These are phyloP conservation scores for Parazoanthus darwini DNA, from an alignment of 92 coral and sea anemone genomes.

Conservation along the genomic window DNA sequence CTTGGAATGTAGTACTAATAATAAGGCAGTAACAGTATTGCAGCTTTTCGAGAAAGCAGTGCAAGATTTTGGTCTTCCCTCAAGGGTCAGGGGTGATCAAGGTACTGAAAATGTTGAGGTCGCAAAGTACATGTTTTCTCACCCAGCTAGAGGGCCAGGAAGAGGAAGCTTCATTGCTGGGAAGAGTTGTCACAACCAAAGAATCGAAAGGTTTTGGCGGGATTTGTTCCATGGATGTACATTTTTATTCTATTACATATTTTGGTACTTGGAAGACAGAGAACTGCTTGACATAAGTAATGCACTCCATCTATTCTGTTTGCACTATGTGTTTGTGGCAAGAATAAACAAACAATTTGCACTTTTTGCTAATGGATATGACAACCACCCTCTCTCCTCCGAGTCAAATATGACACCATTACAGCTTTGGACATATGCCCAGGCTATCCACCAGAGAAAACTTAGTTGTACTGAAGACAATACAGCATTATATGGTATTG, in stretches of 20 bases:
- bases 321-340: conserved; percentile 55
- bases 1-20: conserved; percentile 50
- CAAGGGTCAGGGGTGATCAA: conserved; percentile 61
- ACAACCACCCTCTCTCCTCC: conserved; percentile 64
- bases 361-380: conserved; percentile 61
- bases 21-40: conserved; percentile 56
- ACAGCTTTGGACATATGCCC: conserved; percentile 77
- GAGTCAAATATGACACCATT: conserved; percentile 64
- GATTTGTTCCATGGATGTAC: conserved; percentile 67
- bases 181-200: conserved; percentile 48
- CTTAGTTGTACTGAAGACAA: background rate
- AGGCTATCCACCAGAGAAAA: background rate
- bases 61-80: conserved; percentile 50
- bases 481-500: background rate
- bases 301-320: conserved; percentile 60
- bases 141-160: conserved; percentile 54
- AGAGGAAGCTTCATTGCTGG: conserved; percentile 62
- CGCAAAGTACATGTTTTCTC: conserved; percentile 53
- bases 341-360: conserved; percentile 54
- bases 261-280: conserved; percentile 55
- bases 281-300: conserved; percentile 57
- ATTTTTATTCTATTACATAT: conserved; percentile 58
- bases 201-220: conserved; percentile 60
- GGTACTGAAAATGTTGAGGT: conserved; percentile 63
- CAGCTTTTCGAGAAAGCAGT: conserved; percentile 50